Percentiles rank a stretch among this genome's conserved stretches.
Evolutionary conservation across 2,797 vertebrate genomes (phyloP).

Genomic region (Urocyon cinereoargenteus): DNA sequence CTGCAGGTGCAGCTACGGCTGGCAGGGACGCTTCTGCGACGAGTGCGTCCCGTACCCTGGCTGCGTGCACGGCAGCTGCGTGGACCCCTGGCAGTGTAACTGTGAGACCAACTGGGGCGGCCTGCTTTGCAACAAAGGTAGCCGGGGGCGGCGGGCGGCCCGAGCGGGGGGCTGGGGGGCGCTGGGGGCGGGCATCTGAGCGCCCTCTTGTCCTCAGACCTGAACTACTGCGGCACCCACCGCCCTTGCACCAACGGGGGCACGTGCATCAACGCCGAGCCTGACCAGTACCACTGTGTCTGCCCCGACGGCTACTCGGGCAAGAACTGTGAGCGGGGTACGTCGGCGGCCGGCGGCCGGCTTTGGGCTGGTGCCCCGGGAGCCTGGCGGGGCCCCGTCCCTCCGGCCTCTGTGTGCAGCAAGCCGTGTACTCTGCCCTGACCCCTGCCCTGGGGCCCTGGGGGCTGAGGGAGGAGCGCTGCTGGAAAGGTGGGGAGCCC

Average conservation of each 20-base stretch:
- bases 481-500: fast-evolving
- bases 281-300: conserved; percentile 94
- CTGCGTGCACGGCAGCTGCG: conserved; percentile 96
- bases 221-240: conserved; percentile 98
- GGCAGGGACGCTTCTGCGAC: conserved; percentile 96
- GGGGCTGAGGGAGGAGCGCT: background rate
- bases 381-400: fast-evolving
- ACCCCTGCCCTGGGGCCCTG: background rate
- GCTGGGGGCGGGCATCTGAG: background rate
- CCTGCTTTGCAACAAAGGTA: conserved; percentile 97
- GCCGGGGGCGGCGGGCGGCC: background rate
- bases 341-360: background rate
- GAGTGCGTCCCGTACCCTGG: conserved; percentile 95
- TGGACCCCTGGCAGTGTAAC: conserved; percentile 94
- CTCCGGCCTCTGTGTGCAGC: background rate
- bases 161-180: fast-evolving
- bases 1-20: conserved; percentile 96
- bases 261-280: conserved; percentile 96
- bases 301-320: conserved; percentile 96
- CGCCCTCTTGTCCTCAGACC: conserved; percentile 87
- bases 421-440: background rate
- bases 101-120: conserved; percentile 99
- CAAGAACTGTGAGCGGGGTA: conserved; percentile 97
- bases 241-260: conserved; percentile 95
- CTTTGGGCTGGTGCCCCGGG: background rate